Percentiles rank a stretch among this genome's conserved stretches.
Evolutionary conservation across 1,140 invertebrate genomes (phyloP).

Genomic region (Muscidifurax raptorellus): DNA sequence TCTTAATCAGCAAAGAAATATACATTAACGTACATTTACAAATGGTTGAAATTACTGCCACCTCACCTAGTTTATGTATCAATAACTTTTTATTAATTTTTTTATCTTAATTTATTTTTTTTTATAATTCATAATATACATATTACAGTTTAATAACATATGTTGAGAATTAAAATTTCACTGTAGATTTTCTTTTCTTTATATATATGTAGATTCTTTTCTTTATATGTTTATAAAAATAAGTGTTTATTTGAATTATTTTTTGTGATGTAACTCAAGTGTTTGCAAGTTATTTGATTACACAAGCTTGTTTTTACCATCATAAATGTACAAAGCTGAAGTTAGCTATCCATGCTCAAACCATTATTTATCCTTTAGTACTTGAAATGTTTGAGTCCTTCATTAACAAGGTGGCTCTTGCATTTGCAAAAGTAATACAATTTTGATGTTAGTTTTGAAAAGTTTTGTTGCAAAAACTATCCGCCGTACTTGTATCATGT

Average conservation of each 20-base stretch:
- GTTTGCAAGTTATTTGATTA: conserved; percentile 27
- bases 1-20: too few relatives aligned
- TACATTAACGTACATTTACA: too few relatives aligned
- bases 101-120: background rate
- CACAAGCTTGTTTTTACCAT: conserved; percentile 14
- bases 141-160: too few relatives aligned
- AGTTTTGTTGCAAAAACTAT: background rate
- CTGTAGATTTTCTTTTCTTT: too few relatives aligned
- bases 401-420: conserved; percentile 5
- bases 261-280: conserved; percentile 13
- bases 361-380: conserved; percentile 13
- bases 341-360: background rate
- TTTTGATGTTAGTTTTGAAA: background rate
- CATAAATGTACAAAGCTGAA: conserved; percentile 6
- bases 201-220: background rate
- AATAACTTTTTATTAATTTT: background rate
- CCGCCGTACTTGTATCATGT: too few relatives aligned
- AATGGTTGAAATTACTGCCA: too few relatives aligned
- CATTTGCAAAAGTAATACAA: background rate
- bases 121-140: background rate
- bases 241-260: conserved; percentile 11
- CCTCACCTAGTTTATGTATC: too few relatives aligned
- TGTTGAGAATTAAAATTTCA: too few relatives aligned
- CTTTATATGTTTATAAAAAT: background rate
- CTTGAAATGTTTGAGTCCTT: background rate